Conservation (phyloP, 2,888 invertebrate species). For the Poecilus cupreus region DNA sequence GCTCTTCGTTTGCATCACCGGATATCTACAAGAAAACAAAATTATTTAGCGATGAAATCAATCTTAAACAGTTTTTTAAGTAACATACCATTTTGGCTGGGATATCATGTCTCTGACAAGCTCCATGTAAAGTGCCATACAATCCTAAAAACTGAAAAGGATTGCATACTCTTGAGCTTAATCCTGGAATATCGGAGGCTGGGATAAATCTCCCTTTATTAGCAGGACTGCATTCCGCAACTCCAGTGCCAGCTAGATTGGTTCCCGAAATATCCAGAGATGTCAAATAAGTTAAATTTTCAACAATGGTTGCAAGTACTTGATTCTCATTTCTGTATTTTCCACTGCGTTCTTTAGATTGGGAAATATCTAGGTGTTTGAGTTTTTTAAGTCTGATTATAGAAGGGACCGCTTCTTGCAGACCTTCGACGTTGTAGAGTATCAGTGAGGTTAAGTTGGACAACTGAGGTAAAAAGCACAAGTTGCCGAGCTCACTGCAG, state of each 20-base stretch:
- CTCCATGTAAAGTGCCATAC: constrained; percentile 91
- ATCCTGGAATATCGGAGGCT: constrained; percentile 90
- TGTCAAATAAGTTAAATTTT: constrained; percentile 82
- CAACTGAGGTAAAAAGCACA: constrained; percentile 81
- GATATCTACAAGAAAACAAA: constrained; percentile 80
- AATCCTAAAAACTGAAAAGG: constrained; percentile 94
- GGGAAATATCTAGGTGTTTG: constrained; percentile 90
- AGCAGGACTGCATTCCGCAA: constrained; percentile 75
- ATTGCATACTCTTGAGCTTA: constrained; percentile 83
- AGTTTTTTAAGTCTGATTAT: constrained; percentile 77
- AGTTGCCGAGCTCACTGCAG: constrained; percentile 78
- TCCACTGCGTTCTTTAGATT: constrained; percentile 80
- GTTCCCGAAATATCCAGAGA: constrained; percentile 97
- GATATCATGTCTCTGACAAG: constrained; percentile 92
- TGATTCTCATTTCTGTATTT: constrained; percentile 85
- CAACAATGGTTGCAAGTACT: constrained; percentile 82
- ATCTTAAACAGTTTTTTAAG: not conserved
- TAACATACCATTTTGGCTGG: constrained; percentile 86
- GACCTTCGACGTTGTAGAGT: constrained; percentile 86
- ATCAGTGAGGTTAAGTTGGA: constrained; percentile 83
- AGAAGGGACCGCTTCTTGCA: constrained; percentile 78
- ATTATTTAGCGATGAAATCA: not conserved
- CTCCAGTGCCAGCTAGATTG: constrained; percentile 92
- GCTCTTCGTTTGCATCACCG: constrained; percentile 93
- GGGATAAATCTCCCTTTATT: constrained; percentile 69